phyloP scores from a whole-genome alignment of 1,140 invertebrate species.

The Mactra quadrangularis region DNA sequence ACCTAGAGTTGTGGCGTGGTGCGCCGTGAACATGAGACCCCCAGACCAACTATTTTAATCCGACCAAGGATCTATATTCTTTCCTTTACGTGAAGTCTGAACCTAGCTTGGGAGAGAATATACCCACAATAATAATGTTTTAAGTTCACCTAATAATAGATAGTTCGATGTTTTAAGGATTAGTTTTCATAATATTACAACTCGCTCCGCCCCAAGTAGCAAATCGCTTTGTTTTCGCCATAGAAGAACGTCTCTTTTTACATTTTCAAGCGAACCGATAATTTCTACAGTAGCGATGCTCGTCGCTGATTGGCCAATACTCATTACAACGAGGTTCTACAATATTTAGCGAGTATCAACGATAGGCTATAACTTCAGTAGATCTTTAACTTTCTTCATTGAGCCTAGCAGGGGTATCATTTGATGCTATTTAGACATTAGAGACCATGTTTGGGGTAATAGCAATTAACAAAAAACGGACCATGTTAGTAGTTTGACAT shows the following conservation, averaged over 20 bases:
- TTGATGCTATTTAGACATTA: slow-evolving; percentile 56
- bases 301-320: slow-evolving; percentile 15
- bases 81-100: slow-evolving; percentile 50
- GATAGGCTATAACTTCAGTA: background rate
- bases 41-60: slow-evolving; percentile 43
- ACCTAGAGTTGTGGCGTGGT: slow-evolving; percentile 34
- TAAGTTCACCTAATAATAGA: slow-evolving; percentile 57
- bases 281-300: slow-evolving; percentile 36
- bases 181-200: slow-evolving; percentile 57
- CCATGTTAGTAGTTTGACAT: slow-evolving; percentile 42
- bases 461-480: slow-evolving; percentile 53
- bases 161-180: slow-evolving; percentile 58
- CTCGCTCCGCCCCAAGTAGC: slow-evolving; percentile 43
- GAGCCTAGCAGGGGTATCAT: slow-evolving; percentile 1
- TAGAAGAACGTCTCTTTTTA: slow-evolving; percentile 17
- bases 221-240: slow-evolving; percentile 57
- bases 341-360: slow-evolving; percentile 37
- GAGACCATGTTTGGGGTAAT: slow-evolving; percentile 55
- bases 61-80: slow-evolving; percentile 57
- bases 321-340: slow-evolving; percentile 23
- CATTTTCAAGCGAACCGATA: slow-evolving; percentile 33
- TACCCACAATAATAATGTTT: slow-evolving; percentile 59
- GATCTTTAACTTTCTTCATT: slow-evolving; percentile 20
- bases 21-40: slow-evolving; percentile 22
- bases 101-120: slow-evolving; percentile 52